Conservation (phyloP, 1,140 invertebrate genomes). For the Metopolophium dirhodum region DNA sequence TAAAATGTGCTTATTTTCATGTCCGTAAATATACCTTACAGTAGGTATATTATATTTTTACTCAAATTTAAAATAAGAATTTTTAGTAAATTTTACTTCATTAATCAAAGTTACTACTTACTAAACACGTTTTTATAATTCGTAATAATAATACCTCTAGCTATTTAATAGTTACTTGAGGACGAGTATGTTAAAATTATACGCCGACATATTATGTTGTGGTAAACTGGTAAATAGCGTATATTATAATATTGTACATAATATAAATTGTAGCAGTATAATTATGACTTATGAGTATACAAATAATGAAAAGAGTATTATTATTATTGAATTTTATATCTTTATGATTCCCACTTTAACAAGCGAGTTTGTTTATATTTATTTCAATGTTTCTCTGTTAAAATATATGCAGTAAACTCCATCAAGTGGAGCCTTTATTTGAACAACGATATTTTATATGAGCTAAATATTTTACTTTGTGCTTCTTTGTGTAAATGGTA, state of each 20-base stretch:
- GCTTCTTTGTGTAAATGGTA: not conserved
- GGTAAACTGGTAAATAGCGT: not conserved
- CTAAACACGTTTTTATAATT: not conserved
- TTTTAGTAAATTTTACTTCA: not conserved
- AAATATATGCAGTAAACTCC: not conserved
- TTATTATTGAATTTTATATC: not conserved
- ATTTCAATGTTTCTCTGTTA: not conserved
- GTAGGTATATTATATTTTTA: too few species aligned
- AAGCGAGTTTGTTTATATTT: not conserved
- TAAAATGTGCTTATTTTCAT: too few species aligned
- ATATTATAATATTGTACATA: not conserved
- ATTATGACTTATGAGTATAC: not conserved
- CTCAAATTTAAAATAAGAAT: too few species aligned
- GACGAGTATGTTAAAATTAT: not conserved
- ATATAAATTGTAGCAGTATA: not conserved
- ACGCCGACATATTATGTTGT: not conserved
- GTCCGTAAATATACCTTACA: too few species aligned
- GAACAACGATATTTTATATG: not conserved
- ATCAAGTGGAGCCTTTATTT: not conserved
- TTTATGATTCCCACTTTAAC: not conserved
- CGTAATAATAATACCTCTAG: not conserved
- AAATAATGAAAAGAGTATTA: not conserved
- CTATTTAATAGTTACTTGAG: not conserved
- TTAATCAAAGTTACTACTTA: not conserved
- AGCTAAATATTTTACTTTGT: not conserved